These are phyloP conservation scores for Fragum whitleyi DNA, from an alignment of 2,888 invertebrate genomes.

Conservation along the genomic window DNA sequence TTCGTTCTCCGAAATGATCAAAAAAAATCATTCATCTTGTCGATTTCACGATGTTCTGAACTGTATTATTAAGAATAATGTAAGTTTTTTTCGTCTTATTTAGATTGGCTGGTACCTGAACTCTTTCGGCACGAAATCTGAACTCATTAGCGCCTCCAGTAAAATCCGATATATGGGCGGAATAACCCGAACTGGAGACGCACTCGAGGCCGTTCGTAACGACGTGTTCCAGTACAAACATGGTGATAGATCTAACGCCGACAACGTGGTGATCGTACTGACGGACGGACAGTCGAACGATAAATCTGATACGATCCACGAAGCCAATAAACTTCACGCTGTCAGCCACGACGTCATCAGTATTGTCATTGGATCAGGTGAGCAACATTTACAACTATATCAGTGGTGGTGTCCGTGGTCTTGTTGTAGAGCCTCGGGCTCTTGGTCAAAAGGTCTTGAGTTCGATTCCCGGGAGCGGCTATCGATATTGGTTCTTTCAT, in stretches of 20 bases:
- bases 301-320: conserved; percentile 34
- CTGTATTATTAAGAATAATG: too few relatives aligned
- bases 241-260: conserved; percentile 47
- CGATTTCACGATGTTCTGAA: too few relatives aligned
- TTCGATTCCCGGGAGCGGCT: too few relatives aligned
- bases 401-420: too few relatives aligned
- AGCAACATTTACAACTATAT: too few relatives aligned
- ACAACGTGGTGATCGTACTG: conserved; percentile 59
- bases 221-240: conserved; percentile 21
- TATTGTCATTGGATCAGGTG: conserved; percentile 51
- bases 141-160: background rate
- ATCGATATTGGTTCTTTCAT: too few relatives aligned
- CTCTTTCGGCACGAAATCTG: conserved; percentile 18
- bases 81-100: background rate
- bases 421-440: too few relatives aligned
- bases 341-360: conserved; percentile 55
- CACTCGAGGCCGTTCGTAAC: conserved; percentile 39
- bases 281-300: conserved; percentile 58
- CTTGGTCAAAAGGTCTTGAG: too few relatives aligned
- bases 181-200: conserved; percentile 45
- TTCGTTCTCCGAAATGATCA: too few relatives aligned
- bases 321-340: conserved; percentile 44
- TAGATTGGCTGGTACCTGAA: conserved; percentile 51
- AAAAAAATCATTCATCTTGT: too few relatives aligned
- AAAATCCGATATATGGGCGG: conserved; percentile 42